Evolutionary conservation across 35 echinoderm and acorn worm genomes (phyloP), one percentile per base, ranked within the genome.

Genomic region (Ophioderma brevispina): DNA sequence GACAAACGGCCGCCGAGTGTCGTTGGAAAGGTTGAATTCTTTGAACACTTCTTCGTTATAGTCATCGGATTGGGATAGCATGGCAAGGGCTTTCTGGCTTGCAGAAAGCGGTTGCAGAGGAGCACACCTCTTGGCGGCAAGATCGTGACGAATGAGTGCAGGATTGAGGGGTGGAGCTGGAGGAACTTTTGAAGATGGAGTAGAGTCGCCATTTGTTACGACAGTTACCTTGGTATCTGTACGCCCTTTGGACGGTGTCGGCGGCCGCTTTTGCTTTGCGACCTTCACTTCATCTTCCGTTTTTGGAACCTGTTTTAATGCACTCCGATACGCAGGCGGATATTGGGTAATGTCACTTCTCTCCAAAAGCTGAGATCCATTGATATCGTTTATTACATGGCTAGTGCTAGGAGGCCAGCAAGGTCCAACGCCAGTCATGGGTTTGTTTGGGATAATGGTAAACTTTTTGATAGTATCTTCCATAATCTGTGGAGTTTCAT

Each of bases 401-500:
- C 90, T 95, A 0, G 83, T 88, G 50, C 97, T 91, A 18, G 93
- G 94, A 25, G 97, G 97, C 97, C 97, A 99, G 70, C 91, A 91
- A 32, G 97, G 93, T 15, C 93, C 97, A 1, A 92, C 78, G 13
- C 97, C 97, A 39, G 87, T 37, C 80, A 95, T 38, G 1, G 76
- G 21, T 18, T 41, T 35, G 52, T 38, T 75, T 18, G 77, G 39
- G 38, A 2, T 82, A 39, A 82, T 85, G 36, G 77, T 32, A 28
- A 83, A 56, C 37, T 33, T 25, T 32, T 31, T 50, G 32, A 56
- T 38, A n/a, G 81, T 34, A 31, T 75, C 64, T 35, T 86, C 83
- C 33, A 33, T 79, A 5, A 82, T 63, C 46, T 91, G 82, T 19
- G 90, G 81, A 21, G 76, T 59, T 3, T 91, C 90, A 37, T 86